Base-by-base conservation (phyloP, 1,140 invertebrate species). In the Pseudobourletiella spinata region DNA sequence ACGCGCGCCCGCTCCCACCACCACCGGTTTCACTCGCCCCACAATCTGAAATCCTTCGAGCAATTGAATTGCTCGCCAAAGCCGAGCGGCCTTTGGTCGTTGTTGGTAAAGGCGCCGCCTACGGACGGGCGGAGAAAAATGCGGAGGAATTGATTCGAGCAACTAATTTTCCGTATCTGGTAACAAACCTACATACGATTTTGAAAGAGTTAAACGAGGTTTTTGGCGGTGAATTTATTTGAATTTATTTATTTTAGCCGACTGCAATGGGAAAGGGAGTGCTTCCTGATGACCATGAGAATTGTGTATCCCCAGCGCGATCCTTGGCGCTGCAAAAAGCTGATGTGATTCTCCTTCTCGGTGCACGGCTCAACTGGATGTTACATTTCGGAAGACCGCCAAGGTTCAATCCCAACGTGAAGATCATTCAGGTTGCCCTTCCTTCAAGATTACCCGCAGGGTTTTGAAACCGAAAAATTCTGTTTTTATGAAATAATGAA, bases 201-300 rank as follows among this genome's bases (percentile, higher is more conserved):
- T 15, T 48, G 14, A 11, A 48, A 11, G 18, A 11, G 6, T 48
- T 8, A 14, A 48, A n/a, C 20, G 14, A 48, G 6, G 46, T 48
- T 48, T 48, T 48, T 48, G 6, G 14, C 22, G 11, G 6, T 11
- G n/a, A 39, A 39, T 39, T 39, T 39, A 39, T 39, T 8, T 39
- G 8, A 39, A 39, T 11, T 39, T 39, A 39, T 39, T 39, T 28
- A 48, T 48, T 48, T 11, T 54, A 54, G 29, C 86, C 93, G 1
- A 96, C 92, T 16, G 94, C 95, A 1, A 97, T 98, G 91, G 95
- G 89, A 66, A 98, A 97, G 79, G 95, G 94, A 35, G 89, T 95
- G 1, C 82, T 96, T 11, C 79, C 90, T 0, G 95, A 98, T 74
- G 79, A 79, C 16, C 86, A 91, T 66, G 63, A 75, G 1, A 79